Evolutionary conservation across 2,888 invertebrate species (phyloP).

Genomic region (Leptopilina myrica): DNA sequence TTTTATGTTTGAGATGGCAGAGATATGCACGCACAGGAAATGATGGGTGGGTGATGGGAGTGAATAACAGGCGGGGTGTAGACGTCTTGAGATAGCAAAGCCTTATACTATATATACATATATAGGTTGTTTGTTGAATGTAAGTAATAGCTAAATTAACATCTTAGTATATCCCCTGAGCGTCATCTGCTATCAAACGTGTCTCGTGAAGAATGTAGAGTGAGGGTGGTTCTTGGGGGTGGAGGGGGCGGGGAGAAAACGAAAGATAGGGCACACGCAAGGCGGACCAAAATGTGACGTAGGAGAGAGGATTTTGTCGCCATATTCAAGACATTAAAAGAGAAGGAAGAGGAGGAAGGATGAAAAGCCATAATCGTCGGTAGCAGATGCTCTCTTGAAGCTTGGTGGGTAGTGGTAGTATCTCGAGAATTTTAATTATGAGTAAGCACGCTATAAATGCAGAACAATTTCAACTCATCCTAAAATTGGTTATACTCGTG

Average conservation of each 20-base stretch:
- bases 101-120: constrained; percentile 47
- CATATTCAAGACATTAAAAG: too few species aligned
- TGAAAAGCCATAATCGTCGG: constrained; percentile 55
- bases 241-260: too few species aligned
- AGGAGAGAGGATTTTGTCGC: constrained; percentile 12
- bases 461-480: not conserved
- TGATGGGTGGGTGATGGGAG: constrained; percentile 38
- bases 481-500: not conserved
- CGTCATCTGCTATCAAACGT: constrained; percentile 72
- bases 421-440: constrained; percentile 47
- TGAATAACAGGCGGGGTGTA: constrained; percentile 49
- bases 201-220: too few species aligned
- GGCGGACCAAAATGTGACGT: constrained; percentile 41
- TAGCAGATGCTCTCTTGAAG: constrained; percentile 50
- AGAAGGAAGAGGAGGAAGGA: constrained; percentile 31
- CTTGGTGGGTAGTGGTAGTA: constrained; percentile 36
- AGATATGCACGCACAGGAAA: constrained; percentile 14
- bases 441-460: constrained; percentile 1
- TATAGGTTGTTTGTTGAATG: constrained; percentile 60
- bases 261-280: too few species aligned
- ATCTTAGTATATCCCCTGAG: constrained; percentile 72
- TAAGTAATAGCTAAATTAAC: constrained; percentile 75
- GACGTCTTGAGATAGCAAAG: constrained; percentile 57
- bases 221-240: too few species aligned
- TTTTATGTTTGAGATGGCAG: not conserved